These are phyloP conservation scores for Herpailurus yagouaroundi DNA, from an alignment of 2,113 vertebrate species.

Conservation along the genomic window DNA sequence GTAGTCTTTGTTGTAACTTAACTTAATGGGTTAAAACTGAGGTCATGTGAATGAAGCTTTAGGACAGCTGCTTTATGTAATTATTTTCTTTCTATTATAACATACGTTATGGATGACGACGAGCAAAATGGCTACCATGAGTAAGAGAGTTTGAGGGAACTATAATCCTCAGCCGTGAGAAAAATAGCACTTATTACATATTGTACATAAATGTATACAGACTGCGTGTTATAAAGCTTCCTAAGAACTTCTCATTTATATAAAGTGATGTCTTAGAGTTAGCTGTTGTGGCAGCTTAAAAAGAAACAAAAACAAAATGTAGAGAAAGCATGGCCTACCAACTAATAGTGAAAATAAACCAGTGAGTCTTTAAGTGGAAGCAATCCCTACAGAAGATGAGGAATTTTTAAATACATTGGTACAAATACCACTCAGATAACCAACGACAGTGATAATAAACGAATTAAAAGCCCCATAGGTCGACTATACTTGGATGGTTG, in stretches of 20 bases:
- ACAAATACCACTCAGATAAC: slow-evolving; percentile 62
- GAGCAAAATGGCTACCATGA: background rate
- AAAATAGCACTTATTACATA: background rate
- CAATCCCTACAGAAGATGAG: background rate
- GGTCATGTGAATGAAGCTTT: slow-evolving; percentile 19
- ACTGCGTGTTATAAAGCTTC: background rate
- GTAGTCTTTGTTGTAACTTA: slow-evolving; percentile 28
- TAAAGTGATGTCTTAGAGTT: slow-evolving; percentile 18
- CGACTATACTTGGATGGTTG: background rate
- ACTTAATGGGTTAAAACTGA: background rate
- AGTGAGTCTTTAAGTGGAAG: background rate
- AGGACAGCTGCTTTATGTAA: background rate
- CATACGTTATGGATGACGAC: background rate
- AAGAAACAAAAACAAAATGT: background rate
- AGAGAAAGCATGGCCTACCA: background rate
- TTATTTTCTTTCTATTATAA: slow-evolving; percentile 23
- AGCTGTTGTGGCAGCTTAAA: background rate
- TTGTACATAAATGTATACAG: background rate
- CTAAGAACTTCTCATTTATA: background rate
- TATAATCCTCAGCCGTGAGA: background rate
- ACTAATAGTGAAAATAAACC: background rate
- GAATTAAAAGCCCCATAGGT: slow-evolving; percentile 38
- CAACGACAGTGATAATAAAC: slow-evolving; percentile 25
- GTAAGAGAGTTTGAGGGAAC: background rate
- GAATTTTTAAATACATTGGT: slow-evolving; percentile 42